phyloP scores from a whole-genome alignment of 2,113 vertebrate genomes.

The Macquaria ambigua region DNA sequence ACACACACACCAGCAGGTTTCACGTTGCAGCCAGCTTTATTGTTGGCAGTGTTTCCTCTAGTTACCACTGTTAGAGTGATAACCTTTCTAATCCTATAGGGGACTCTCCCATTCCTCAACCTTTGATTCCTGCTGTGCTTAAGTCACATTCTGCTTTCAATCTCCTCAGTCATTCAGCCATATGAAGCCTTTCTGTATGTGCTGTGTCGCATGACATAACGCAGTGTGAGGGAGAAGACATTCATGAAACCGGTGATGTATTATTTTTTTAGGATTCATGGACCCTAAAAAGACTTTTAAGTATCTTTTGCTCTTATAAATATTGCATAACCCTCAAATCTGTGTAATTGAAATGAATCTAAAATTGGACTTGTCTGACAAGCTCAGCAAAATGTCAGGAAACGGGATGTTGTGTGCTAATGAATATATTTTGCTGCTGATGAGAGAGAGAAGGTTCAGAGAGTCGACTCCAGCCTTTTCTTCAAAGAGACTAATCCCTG shows the following conservation, averaged over 20 bases:
- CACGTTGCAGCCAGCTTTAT: conserved; percentile 69
- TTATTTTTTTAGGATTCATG: neutral
- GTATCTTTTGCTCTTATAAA: neutral
- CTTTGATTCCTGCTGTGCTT: conserved; percentile 61
- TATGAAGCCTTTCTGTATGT: neutral
- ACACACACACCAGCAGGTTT: conserved; percentile 54
- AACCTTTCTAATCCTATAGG: conserved; percentile 54
- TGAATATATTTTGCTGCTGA: conserved; percentile 47
- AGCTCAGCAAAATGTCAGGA: conserved; percentile 47
- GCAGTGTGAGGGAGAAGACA: neutral
- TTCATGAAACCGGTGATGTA: neutral
- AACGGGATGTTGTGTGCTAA: conserved; percentile 61
- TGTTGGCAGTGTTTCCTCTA: conserved; percentile 70
- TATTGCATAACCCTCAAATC: neutral
- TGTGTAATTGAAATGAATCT: conserved; percentile 12
- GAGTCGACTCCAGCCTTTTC: conserved; percentile 55
- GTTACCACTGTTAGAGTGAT: conserved; percentile 59
- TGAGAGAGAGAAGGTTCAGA: conserved; percentile 31
- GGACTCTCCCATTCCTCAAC: conserved; percentile 54
- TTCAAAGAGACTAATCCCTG: conserved; percentile 70
- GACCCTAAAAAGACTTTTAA: neutral
- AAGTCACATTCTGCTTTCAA: neutral
- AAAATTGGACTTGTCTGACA: conserved; percentile 20
- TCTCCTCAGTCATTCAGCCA: neutral
- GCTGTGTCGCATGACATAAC: neutral